phyloP scores from a whole-genome alignment of 2,113 vertebrate species.

The Istiophorus platypterus region DNA sequence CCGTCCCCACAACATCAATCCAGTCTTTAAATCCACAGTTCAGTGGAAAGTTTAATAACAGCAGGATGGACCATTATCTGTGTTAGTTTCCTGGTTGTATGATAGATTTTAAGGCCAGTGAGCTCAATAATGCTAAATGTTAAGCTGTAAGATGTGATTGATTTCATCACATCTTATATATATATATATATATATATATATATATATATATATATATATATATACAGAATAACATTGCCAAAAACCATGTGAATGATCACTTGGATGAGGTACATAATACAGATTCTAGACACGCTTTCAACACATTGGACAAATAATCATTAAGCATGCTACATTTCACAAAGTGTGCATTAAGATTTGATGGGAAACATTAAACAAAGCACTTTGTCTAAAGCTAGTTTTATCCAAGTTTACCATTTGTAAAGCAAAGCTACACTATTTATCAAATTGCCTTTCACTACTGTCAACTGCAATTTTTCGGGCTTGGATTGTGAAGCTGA shows the following conservation, averaged over 20 bases:
- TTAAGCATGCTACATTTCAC: constrained; percentile 40
- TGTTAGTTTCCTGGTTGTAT: neutral
- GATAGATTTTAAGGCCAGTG: neutral
- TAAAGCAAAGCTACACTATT: constrained; percentile 7
- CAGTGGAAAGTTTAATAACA: neutral
- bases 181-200: no score
- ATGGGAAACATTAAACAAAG: constrained; percentile 26
- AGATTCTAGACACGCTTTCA: constrained; percentile 7
- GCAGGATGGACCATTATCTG: neutral
- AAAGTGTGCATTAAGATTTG: constrained; percentile 22
- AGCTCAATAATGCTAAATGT: neutral
- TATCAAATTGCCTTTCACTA: constrained; percentile 31
- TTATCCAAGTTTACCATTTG: neutral
- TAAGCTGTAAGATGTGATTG: no score
- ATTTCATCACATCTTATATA: no score
- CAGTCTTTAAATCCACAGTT: neutral
- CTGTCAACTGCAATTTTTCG: constrained; percentile 19
- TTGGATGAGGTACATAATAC: constrained; percentile 8
- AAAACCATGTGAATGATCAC: neutral
- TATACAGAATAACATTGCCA: neutral
- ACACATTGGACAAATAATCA: constrained; percentile 4
- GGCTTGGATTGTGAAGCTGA: neutral
- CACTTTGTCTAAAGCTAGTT: constrained; percentile 5
- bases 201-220: no score
- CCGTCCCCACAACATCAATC: neutral